Evolutionary conservation across 2,888 invertebrate genomes (phyloP), one percentile per base, ranked within the genome.

Genomic region (Melanchra persicariae): DNA sequence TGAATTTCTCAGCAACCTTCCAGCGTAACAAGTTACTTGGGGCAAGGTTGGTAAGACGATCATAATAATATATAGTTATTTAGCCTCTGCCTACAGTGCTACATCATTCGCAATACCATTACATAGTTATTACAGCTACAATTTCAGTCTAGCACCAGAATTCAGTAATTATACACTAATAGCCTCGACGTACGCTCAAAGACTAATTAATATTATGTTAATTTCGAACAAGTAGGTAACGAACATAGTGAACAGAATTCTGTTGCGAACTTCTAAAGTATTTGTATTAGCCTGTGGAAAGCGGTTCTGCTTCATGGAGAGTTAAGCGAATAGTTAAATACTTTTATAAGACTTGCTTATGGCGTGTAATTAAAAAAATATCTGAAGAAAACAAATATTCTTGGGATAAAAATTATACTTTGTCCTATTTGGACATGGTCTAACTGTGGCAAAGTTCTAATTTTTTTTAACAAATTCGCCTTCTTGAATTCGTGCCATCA

Each of bases 201-300:
- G 43, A 37, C 37, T 70, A 57, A 70, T 61, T 61, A 70, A 52
- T 70, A 30, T 57, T 30, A 74, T 61, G 45, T 57, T 77, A 58
- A 74, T 76, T 77, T 54, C 34, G 10, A 45, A 26, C 6, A 22
- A 52, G 37, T 24, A 40, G 15, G 40, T 40, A 40, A 15, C 8
- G 2, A 22, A 17, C 22, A 37, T 54, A 26, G 6, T 43, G 51
- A 26, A 45, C 40, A 30, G 19, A 67, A 19, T 52, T 61, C 34
- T 45, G 45, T 43, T 1, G 24, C n/a, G 9, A 62, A 70, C n/a
- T 51, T 62, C 2, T 15, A 15, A 70, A 74, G 34, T 43, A 60
- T 73, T 73, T 51, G 15, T 68, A 52, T 68, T 34, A 43, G 69
- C 26, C 0, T 19, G 19, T 12, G 10, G 19, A 24, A 15, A 43